A percentile compares a stretch with the other conserved stretches of the same genome.
phyloP scores from a whole-genome alignment of 2,797 vertebrate genomes.

The Microctenopoma lineatum region DNA sequence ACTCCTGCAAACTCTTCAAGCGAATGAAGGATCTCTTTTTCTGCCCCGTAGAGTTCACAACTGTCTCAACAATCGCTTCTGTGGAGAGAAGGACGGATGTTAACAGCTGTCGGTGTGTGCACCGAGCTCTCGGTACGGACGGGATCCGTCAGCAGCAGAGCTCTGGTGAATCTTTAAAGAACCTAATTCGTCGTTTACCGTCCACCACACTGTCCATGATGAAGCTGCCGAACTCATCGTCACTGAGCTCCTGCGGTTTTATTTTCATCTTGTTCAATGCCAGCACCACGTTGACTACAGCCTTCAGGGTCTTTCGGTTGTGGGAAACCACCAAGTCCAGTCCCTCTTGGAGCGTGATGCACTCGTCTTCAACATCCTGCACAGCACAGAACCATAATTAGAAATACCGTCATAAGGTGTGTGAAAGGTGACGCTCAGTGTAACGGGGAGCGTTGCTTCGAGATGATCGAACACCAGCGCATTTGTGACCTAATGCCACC shows the following conservation, averaged over 20 bases:
- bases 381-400: background rate
- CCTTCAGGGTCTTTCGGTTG: constrained; percentile 17
- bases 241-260: background rate
- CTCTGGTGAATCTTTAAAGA: too few relatives aligned
- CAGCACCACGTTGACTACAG: constrained; percentile 44
- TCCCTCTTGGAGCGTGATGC: background rate
- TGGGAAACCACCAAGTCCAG: constrained; percentile 49
- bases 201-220: constrained; percentile 47
- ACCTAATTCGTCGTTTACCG: constrained; percentile 21
- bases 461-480: too few relatives aligned
- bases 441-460: too few relatives aligned
- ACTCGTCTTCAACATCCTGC: background rate
- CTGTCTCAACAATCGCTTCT: background rate
- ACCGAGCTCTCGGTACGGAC: too few relatives aligned
- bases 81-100: background rate
- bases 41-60: accelerated
- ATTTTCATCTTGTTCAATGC: constrained; percentile 35
- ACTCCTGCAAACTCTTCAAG: background rate
- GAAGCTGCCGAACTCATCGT: constrained; percentile 23
- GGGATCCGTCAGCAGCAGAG: too few relatives aligned
- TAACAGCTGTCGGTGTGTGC: too few relatives aligned
- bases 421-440: too few relatives aligned
- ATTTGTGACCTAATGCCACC: too few relatives aligned
- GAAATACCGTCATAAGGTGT: too few relatives aligned
- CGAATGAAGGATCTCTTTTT: background rate